Base-by-base conservation (phyloP, 2,888 invertebrate species). In the Sphecodes monilicornis region DNA sequence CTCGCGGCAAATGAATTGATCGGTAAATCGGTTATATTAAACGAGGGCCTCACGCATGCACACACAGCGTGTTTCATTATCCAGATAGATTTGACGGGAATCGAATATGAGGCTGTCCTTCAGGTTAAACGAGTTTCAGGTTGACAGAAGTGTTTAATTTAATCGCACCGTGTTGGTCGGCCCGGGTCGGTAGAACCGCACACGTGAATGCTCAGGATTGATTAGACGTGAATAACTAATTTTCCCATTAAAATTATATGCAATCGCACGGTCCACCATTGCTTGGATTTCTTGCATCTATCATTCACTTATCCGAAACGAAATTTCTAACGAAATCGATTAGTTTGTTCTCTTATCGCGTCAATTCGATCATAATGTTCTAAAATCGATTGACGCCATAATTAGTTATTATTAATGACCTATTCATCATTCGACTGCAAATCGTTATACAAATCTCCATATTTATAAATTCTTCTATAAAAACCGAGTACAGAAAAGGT, bases 11-110 rank as follows among this genome's bases (percentile, higher is more conserved):
- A 69, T 64, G 54, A 73, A 81, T 76, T 70, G 78, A 81, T 80
- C 85, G 88, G 82, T 80, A 64, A 78, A 76, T 88, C 68, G 68
- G 73, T 79, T 57, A 66, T 73, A 84, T 84, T 79, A 84, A 72
- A 74, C 60, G 57, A 46, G n/a, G 8, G 71, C 72, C 76, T 22
- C 73, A 68, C 83, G 60, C 70, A 66, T 69, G 66, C 75, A 80
- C 54, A 54, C 57, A 75, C 36, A 43, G 8, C 43, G 18, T 16
- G 71, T 46, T 81, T 72, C 75, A 70, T 80, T 75, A 82, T 75
- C 50, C 60, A n/a, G 43, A 18, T n/a, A 54, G 71, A 39, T 54
- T 36, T 29, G 50, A 50, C 41, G 70, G 22, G 69, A 60, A 43
- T 41, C 66, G 43, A 71, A 68, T 68, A 78, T 29, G 22, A 72